Percentiles rank a stretch among this genome's conserved stretches.
These are phyloP conservation scores for Crotalus horridus DNA, from an alignment of 2,113 vertebrate species.

Conservation along the genomic window DNA sequence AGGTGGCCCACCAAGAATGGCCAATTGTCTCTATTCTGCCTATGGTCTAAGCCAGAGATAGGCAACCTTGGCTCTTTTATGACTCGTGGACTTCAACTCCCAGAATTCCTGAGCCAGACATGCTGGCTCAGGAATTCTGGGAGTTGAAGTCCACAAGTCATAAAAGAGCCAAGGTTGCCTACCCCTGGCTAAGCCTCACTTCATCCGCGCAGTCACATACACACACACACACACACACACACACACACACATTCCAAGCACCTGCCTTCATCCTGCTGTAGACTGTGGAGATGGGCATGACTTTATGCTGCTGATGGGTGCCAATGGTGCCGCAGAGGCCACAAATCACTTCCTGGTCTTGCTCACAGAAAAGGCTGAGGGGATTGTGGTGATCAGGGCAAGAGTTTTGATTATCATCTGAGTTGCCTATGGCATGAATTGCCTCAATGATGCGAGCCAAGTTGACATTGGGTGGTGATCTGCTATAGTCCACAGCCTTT, in stretches of 20 bases:
- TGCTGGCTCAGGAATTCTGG: too few relatives aligned
- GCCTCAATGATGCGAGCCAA: constrained; percentile 73
- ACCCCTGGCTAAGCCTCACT: too few relatives aligned
- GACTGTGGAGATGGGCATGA: constrained; percentile 71
- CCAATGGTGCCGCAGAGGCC: constrained; percentile 82
- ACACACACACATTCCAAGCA: rapidly evolving
- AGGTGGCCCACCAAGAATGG: not conserved
- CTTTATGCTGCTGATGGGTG: constrained; percentile 72
- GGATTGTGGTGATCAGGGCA: constrained; percentile 76
- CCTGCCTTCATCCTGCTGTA: constrained; percentile 84
- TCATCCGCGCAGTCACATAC: not conserved
- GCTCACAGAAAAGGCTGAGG: constrained; percentile 83
- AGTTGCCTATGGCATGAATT: constrained; percentile 53
- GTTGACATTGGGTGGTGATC: constrained; percentile 71
- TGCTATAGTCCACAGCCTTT: constrained; percentile 66
- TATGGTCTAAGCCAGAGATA: too few relatives aligned
- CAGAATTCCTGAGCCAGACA: too few relatives aligned
- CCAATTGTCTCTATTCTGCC: not conserved
- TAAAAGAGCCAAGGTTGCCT: too few relatives aligned
- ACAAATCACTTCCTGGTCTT: constrained; percentile 78
- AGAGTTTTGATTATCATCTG: constrained; percentile 49
- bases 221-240: not conserved
- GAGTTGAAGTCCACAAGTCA: too few relatives aligned
- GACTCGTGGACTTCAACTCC: too few relatives aligned
- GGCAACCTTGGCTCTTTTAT: too few relatives aligned